These are phyloP conservation scores for Hesperophylax magnus DNA, from an alignment of 1,140 invertebrate species.

Conservation along the genomic window DNA sequence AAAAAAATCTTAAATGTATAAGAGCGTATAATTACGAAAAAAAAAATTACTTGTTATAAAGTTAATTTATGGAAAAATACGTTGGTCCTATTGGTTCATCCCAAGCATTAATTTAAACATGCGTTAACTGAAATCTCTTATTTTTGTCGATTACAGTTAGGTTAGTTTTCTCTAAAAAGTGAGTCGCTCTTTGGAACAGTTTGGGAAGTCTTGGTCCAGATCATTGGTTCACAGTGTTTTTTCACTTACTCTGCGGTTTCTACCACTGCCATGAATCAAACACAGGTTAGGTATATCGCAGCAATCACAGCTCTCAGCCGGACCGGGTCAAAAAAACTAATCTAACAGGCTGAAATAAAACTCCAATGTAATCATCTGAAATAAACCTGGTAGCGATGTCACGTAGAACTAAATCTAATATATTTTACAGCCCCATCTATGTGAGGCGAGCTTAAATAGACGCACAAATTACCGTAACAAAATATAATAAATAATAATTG, in stretches of 20 bases:
- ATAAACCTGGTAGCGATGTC: constrained; percentile 58
- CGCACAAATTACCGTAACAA: constrained; percentile 50
- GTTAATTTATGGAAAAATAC: no score
- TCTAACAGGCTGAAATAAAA: constrained; percentile 45
- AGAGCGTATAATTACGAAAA: no score
- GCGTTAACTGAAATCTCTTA: no score
- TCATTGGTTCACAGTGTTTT: constrained; percentile 53
- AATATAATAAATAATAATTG: constrained; percentile 54
- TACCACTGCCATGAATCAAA: constrained; percentile 39
- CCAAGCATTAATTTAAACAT: no score
- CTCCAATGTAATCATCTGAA: constrained; percentile 54
- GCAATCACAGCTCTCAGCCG: constrained; percentile 47
- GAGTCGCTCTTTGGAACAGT: no score
- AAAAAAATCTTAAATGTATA: no score
- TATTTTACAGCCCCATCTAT: constrained; percentile 52
- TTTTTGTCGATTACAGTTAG: no score
- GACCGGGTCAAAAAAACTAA: constrained; percentile 48
- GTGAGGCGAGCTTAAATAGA: constrained; percentile 46
- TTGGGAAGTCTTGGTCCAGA: constrained; percentile 13
- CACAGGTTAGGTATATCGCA: constrained; percentile 32
- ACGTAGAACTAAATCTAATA: constrained; percentile 57
- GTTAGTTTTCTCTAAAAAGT: no score
- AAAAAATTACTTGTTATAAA: no score
- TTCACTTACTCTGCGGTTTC: constrained; percentile 55
- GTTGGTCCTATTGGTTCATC: no score